These are phyloP conservation scores for Archegozetes longisetosus DNA, from an alignment of 1,140 invertebrate species.

Conservation along the genomic window DNA sequence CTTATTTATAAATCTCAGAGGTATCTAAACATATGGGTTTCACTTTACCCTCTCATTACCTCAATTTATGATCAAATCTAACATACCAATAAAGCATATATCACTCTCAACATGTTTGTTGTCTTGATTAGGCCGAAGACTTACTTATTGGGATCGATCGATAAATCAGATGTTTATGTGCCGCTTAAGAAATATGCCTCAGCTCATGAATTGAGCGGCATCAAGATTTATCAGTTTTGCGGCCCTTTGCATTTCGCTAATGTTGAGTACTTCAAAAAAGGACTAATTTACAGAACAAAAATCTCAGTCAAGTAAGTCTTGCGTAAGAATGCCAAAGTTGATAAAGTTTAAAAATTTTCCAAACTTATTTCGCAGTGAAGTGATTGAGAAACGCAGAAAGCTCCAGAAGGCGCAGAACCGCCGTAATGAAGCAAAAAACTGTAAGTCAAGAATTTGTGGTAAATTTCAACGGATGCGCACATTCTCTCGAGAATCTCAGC, in stretches of 20 bases:
- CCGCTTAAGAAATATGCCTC: constrained; percentile 15
- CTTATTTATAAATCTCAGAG: constrained; percentile 26
- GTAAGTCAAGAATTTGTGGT: not conserved
- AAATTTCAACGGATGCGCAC: not conserved
- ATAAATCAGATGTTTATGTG: constrained; percentile 19
- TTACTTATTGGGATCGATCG: constrained; percentile 18
- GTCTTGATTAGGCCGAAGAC: constrained; percentile 19
- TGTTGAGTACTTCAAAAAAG: constrained; percentile 30
- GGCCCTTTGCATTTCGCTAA: constrained; percentile 34
- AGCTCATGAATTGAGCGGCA: constrained; percentile 27
- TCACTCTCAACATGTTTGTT: too few relatives aligned
- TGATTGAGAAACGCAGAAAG: not conserved
- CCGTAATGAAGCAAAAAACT: not conserved
- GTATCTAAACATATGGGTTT: too few relatives aligned
- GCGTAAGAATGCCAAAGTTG: not conserved
- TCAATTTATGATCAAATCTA: too few relatives aligned
- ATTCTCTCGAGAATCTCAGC: not conserved
- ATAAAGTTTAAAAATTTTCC: not conserved
- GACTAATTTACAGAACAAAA: constrained; percentile 27
- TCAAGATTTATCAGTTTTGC: constrained; percentile 34
- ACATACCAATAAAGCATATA: too few relatives aligned
- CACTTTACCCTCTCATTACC: too few relatives aligned
- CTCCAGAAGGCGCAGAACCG: not conserved
- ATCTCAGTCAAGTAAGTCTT: constrained; percentile 16
- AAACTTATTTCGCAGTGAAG: not conserved